A percentile compares a stretch with the other conserved stretches of the same genome.
These are phyloP conservation scores for Trialeurodes vaporariorum DNA, from an alignment of 1,140 invertebrate species.

Conservation along the genomic window DNA sequence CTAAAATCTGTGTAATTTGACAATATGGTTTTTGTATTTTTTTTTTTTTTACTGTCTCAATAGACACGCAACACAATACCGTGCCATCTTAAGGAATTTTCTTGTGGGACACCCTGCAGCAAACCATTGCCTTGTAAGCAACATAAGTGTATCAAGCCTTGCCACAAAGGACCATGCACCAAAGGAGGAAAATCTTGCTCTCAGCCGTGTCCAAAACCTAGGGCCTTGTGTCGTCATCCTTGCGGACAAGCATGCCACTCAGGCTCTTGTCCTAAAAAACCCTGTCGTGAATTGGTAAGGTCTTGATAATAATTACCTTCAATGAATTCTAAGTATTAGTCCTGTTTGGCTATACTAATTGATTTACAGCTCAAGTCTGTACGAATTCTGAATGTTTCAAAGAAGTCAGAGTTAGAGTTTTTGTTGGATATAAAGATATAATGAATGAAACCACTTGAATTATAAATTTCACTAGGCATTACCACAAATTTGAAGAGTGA, in stretches of 20 bases:
- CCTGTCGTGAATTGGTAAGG: slow-evolving; percentile 57
- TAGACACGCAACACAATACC: slow-evolving; percentile 71
- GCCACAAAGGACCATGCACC: slow-evolving; percentile 57
- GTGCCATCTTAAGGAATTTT: slow-evolving; percentile 76
- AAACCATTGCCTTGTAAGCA: slow-evolving; percentile 61
- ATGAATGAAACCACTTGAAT: no score
- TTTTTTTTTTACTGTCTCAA: slow-evolving; percentile 5
- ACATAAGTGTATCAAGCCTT: slow-evolving; percentile 62
- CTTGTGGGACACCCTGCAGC: slow-evolving; percentile 77
- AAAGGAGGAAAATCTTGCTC: slow-evolving; percentile 33
- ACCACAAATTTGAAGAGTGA: no score
- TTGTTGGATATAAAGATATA: no score
- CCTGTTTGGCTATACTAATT: no score
- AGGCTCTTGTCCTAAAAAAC: slow-evolving; percentile 45
- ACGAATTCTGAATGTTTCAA: background rate
- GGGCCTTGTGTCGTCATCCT: slow-evolving; percentile 41
- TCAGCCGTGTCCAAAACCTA: slow-evolving; percentile 42
- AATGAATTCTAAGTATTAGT: no score
- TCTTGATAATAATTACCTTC: no score
- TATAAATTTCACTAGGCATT: no score
- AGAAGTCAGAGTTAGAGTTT: no score
- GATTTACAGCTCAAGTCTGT: background rate
- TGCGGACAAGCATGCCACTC: slow-evolving; percentile 52
- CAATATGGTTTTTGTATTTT: background rate
- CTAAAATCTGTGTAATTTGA: no score